Evolutionary conservation across 2,797 vertebrate species (phyloP), one percentile per base, ranked within the genome.

Genomic region (Percopsis omiscomaycus): DNA sequence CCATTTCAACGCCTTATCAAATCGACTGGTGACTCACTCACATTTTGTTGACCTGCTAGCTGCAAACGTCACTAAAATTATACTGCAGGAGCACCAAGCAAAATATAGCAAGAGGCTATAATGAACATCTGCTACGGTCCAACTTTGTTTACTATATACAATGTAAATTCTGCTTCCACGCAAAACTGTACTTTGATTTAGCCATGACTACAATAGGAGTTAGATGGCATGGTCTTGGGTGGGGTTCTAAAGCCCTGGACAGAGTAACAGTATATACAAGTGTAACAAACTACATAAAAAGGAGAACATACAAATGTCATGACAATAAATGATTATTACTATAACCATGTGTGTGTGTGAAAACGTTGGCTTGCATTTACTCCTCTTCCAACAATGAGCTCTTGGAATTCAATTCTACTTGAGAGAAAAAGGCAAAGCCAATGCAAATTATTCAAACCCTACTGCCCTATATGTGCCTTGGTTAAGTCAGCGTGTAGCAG

Each of bases 381-480:
- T 61, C 4, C 15, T 61, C 61, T 64, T 59, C 64, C 67, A 53
- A 59, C 0, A 48, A 56, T 49, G 55, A 6, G 27, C 45, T 50
- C 30, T 51, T 50, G 14, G 11, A 55, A 62, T 61, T 56, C 3
- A n/a, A 54, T 58, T 70, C 52, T 59, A 47, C 50, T 30, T 27
- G 11, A 63, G 14, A 47, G n/a, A 71, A 73, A 60, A 45, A 64
- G 16, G 61, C 55, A 71, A 67, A 66, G 61, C 61, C 16, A 44
- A 83, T 66, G 75, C 74, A 85, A 82, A 84, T 42, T 11, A 37
- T 54, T 55, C 75, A 78, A 84, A 89, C 77, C 82, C 83, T 79
- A 89, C 67, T 87, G 84, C 79, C 88, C 87, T 89, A 82, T 74
- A 88, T 87, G 73, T 84, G 84, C 68, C 67, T 78, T 81, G 73